phyloP scores from a whole-genome alignment of 2,113 vertebrate genomes.

The Egretta garzetta region DNA sequence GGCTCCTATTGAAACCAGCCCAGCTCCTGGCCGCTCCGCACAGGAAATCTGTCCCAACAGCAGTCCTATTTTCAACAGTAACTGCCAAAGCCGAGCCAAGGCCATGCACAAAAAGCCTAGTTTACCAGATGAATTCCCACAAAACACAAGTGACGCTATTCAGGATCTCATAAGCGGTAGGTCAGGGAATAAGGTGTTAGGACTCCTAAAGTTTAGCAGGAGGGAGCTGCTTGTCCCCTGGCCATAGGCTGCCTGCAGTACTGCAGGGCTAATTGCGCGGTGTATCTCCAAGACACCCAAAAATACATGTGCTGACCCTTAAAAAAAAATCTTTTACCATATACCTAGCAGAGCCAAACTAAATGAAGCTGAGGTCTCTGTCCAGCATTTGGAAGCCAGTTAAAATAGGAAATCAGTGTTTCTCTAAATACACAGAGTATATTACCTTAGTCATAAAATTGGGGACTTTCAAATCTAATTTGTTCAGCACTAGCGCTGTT shows the following conservation, averaged over 20 bases:
- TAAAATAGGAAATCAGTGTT: slow-evolving; percentile 82
- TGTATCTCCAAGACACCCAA: slow-evolving; percentile 46
- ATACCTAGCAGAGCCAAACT: slow-evolving; percentile 70
- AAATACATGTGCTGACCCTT: slow-evolving; percentile 68
- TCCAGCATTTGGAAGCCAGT: slow-evolving; percentile 78
- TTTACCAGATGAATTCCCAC: slow-evolving; percentile 53
- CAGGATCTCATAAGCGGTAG: slow-evolving; percentile 51
- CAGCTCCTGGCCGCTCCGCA: not conserved
- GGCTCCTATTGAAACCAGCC: slow-evolving; percentile 1
- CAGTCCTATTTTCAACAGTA: not conserved
- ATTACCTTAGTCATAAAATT: slow-evolving; percentile 87
- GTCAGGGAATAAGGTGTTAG: slow-evolving; percentile 60
- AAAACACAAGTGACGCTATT: slow-evolving; percentile 55
- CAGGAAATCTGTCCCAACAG: slow-evolving; percentile 41
- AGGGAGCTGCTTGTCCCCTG: slow-evolving; percentile 52
- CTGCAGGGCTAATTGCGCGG: slow-evolving; percentile 74
- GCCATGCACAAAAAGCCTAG: slow-evolving; percentile 35
- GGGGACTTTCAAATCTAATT: slow-evolving; percentile 88
- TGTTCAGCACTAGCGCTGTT: slow-evolving; percentile 82
- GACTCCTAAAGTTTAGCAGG: slow-evolving; percentile 53
- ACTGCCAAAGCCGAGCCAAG: slow-evolving; percentile 12
- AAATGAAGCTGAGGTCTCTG: slow-evolving; percentile 82
- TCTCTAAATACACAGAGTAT: slow-evolving; percentile 83
- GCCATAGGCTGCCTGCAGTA: slow-evolving; percentile 46
- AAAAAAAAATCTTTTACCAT: slow-evolving; percentile 50